These are phyloP conservation scores for Stegodyphus mimosarum DNA, from an alignment of 1,140 invertebrate species.

Conservation along the genomic window DNA sequence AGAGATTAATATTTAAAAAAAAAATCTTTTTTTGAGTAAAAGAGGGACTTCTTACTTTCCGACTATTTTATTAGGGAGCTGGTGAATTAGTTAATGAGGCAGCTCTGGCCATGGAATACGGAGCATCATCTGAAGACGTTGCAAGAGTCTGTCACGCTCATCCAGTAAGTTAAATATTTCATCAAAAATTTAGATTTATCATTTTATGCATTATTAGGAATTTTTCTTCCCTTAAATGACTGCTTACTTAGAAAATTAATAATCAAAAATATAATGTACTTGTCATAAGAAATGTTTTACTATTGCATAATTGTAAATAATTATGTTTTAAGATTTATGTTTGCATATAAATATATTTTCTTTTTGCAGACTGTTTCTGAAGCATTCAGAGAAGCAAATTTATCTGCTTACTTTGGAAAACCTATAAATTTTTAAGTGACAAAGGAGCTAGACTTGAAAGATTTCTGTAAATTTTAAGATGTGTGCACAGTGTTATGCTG, in stretches of 20 bases:
- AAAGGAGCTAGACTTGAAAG: neutral
- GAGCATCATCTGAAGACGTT: slow-evolving; percentile 97
- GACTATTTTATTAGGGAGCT: slow-evolving; percentile 73
- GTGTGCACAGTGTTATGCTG: neutral
- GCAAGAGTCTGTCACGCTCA: slow-evolving; percentile 99
- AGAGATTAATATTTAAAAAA: too few species aligned
- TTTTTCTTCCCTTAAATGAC: too few species aligned
- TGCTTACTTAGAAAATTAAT: too few species aligned
- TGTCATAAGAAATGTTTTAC: neutral
- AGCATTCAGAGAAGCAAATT: slow-evolving; percentile 95
- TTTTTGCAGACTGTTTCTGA: slow-evolving; percentile 91
- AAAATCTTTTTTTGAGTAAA: too few species aligned
- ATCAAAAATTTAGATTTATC: too few species aligned
- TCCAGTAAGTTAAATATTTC: slow-evolving; percentile 79
- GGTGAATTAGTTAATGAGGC: slow-evolving; percentile 98
- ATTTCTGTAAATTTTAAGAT: neutral
- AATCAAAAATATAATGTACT: neutral
- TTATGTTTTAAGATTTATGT: neutral
- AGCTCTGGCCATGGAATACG: slow-evolving; percentile 98
- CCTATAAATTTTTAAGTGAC: slow-evolving; percentile 89
- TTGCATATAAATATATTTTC: slow-evolving; percentile 18
- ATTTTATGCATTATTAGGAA: too few species aligned
- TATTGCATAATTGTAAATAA: neutral
- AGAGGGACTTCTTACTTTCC: too few species aligned
- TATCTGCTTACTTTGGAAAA: slow-evolving; percentile 96